Conservation (phyloP, 2,797 vertebrate genomes). For the Rhinichthys osculus region DNA sequence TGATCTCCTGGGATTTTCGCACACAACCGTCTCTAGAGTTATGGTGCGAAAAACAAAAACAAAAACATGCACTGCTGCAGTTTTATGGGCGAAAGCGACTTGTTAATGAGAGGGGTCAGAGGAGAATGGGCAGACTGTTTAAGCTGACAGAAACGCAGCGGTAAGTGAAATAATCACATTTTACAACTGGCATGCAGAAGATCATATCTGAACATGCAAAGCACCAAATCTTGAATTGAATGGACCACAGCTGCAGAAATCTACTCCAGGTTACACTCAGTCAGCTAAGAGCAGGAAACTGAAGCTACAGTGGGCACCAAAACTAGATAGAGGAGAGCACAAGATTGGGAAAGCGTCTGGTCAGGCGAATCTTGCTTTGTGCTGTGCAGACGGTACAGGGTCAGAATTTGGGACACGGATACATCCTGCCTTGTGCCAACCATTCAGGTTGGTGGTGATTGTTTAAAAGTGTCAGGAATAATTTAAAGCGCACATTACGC, state of each 20-base stretch:
- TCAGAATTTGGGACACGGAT: background rate
- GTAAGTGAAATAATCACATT: slow-evolving; percentile 34
- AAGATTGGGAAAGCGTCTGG: background rate
- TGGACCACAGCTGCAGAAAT: background rate
- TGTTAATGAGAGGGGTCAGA: slow-evolving; percentile 40
- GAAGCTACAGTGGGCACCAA: background rate
- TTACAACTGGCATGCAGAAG: background rate
- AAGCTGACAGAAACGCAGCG: slow-evolving; percentile 6
- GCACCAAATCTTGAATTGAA: slow-evolving; percentile 2
- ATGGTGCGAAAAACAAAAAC: slow-evolving; percentile 5
- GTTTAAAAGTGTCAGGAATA: background rate
- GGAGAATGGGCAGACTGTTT: slow-evolving; percentile 32
- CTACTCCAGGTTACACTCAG: background rate
- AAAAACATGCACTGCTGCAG: slow-evolving; percentile 15
- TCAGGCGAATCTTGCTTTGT: background rate
- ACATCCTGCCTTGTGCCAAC: background rate
- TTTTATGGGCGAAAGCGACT: background rate
- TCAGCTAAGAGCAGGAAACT: background rate
- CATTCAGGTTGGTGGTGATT: background rate
- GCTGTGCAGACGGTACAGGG: background rate
- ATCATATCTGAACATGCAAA: slow-evolving; percentile 2
- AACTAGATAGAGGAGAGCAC: background rate
- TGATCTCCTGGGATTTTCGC: slow-evolving; percentile 34
- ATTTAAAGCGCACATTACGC: background rate
- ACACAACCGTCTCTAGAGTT: slow-evolving; percentile 21